Evolutionary conservation across 2,797 vertebrate species (phyloP), one percentile per base, ranked within the genome.

Genomic region (Diplodus puntazzo): DNA sequence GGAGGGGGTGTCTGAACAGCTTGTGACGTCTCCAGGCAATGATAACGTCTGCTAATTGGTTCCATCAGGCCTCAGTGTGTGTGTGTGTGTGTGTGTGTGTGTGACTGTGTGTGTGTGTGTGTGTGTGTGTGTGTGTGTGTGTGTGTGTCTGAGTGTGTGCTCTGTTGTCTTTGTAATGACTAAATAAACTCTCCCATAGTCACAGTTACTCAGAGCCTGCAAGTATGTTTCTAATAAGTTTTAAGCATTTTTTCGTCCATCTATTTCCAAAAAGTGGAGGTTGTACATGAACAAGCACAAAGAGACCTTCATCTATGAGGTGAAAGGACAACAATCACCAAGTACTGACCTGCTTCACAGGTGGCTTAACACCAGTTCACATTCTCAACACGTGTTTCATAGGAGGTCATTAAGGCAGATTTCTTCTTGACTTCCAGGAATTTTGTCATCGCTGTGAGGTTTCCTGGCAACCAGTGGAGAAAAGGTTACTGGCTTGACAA

Each of bases 1-100:
- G 52, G 27, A 16, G 34, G 73, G 85, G 77, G 66, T 69, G 62
- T 87, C 83, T 87, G 85, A 92, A 91, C 91, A 92, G 90, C 89
- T 90, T 92, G 91, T 92, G 91, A 92, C 87, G 73, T 92, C 91
- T 92, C 89, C 87, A 92, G 91, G 91, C 89, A 89, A 91, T 90
- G 90, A 91, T 88, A 92, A 85, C 78, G 90, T 88, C 87, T 80
- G 80, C 87, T 92, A 92, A 92, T 92, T 92, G 90, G 84, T 91
- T 87, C 90, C 90, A 92, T 92, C 90, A 89, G 87, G 84, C 79
- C 81, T 77, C 59, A 53, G 11, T 69, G 54, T 72, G 70, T 68
- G 73, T 77, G 57, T 62, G n/a, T 65, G 62, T 76, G 25, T 75
- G 67, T 85, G 75, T 66, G 43, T 73, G 77, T 65, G 57, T 69